These are phyloP conservation scores for Stichopus chloronotus DNA, from an alignment of 35 echinoderm and acorn worm species.

Conservation along the genomic window DNA sequence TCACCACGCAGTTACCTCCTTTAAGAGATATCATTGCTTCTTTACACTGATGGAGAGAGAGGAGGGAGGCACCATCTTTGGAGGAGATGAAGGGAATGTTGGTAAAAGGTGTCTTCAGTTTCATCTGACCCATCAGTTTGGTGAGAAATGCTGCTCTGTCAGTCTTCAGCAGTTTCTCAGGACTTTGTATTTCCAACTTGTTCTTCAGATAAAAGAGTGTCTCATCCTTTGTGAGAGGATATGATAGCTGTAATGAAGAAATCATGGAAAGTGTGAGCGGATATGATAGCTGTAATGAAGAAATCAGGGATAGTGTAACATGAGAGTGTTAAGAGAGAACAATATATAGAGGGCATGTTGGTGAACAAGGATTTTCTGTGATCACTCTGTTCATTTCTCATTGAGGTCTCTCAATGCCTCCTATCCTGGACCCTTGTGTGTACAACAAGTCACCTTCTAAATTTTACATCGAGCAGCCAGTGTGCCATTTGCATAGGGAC, in stretches of 20 bases:
- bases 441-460: no score
- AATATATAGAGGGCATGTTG: no score
- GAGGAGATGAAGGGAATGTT: neutral
- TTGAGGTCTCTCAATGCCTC: no score
- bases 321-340: no score
- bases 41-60: neutral
- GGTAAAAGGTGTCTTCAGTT: neutral
- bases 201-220: neutral
- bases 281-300: no score
- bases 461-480: no score
- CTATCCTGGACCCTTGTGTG: no score
- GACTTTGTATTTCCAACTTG: neutral
- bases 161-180: neutral
- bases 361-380: no score
- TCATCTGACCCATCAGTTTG: neutral
- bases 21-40: neutral
- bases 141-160: neutral
- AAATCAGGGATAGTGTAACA: no score
- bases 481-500: no score
- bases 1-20: constrained; percentile 12
- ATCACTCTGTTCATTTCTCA: no score
- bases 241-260: neutral
- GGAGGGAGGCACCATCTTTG: neutral
- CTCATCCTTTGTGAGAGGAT: neutral
- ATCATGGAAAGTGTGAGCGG: no score